Conservation (phyloP, 2,888 invertebrate species). For the Acleris emargana region DNA sequence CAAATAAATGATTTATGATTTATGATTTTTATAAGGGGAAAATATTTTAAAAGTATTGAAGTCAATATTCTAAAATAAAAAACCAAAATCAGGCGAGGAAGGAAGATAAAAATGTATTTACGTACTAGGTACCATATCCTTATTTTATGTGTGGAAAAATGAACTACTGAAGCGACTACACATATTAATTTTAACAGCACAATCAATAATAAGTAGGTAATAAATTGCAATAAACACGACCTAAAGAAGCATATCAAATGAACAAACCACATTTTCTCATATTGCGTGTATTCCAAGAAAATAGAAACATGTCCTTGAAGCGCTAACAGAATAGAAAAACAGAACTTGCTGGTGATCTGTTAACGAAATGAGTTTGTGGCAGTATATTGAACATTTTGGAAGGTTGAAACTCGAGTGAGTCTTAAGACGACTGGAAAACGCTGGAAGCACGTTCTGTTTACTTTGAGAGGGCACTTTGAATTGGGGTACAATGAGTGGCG, state of each 20-base stretch:
- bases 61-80: too few relatives aligned
- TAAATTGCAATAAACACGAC: slow-evolving; percentile 29
- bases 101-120: too few relatives aligned
- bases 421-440: slow-evolving; percentile 51
- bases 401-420: slow-evolving; percentile 47
- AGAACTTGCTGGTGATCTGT: background rate
- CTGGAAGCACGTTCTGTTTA: slow-evolving; percentile 61
- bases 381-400: slow-evolving; percentile 35
- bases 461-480: slow-evolving; percentile 48
- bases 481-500: slow-evolving; percentile 39
- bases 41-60: too few relatives aligned
- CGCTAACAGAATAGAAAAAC: background rate
- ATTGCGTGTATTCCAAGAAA: slow-evolving; percentile 57
- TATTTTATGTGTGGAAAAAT: too few relatives aligned
- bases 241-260: slow-evolving; percentile 61
- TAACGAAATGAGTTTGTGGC: slow-evolving; percentile 24
- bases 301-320: slow-evolving; percentile 31
- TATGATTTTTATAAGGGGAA: too few relatives aligned
- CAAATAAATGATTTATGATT: too few relatives aligned
- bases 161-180: background rate
- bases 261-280: slow-evolving; percentile 69
- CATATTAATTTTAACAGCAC: slow-evolving; percentile 15
- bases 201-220: slow-evolving; percentile 42
- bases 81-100: too few relatives aligned
- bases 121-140: too few relatives aligned